Base-by-base conservation (phyloP, 1,140 invertebrate genomes). In the Zaprionus lachaisei region DNA sequence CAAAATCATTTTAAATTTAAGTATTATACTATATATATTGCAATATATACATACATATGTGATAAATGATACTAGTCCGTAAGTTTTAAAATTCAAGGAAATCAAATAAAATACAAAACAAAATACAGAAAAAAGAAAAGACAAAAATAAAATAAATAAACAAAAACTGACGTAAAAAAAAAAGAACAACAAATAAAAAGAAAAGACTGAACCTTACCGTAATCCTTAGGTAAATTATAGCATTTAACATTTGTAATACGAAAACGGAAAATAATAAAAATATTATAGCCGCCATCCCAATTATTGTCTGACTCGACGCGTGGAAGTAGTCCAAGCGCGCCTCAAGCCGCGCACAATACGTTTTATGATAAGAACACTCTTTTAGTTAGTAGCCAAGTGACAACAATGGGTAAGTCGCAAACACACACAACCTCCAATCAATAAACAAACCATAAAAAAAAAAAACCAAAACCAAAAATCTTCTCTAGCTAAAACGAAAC, bases 391-490 rank as follows among this genome's bases (percentile, higher is more conserved):
- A 87, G 55, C 75, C 55, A 80, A 79, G 65, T 77, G 82, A 85
- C 75, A 78, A 26, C 74, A 81, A 84, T 73, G 84, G 84, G 84
- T 87, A 87, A 87, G 84, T 87, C 85, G 81, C 68, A 83, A 80
- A 72, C 61, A 62, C 66, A 57, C 51, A 57, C 51, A 65, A 67
- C 11, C 41, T 47, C n/a, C 41, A 26, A 57, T 20, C 24, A 62
- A 63, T 51, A 41, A 37, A 37, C 66, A 54, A 63, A 56, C 31
- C 22, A 77, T 62, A 51, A 22, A 61, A 63, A 51, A 22, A 61
- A 63, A 49, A 79, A 67, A 62, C 58, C n/a, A 55, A 57, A n/a
- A 57, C 17, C n/a, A 37, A 38, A 38, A 38, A 47, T 63, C 34
- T 62, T 62, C 57, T 69, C 37, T 41, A 74, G 65, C 37, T 34